Percentiles rank a stretch among this genome's conserved stretches.
phyloP scores from a whole-genome alignment of 2,113 vertebrate genomes.

The Prietella phreatophila region DNA sequence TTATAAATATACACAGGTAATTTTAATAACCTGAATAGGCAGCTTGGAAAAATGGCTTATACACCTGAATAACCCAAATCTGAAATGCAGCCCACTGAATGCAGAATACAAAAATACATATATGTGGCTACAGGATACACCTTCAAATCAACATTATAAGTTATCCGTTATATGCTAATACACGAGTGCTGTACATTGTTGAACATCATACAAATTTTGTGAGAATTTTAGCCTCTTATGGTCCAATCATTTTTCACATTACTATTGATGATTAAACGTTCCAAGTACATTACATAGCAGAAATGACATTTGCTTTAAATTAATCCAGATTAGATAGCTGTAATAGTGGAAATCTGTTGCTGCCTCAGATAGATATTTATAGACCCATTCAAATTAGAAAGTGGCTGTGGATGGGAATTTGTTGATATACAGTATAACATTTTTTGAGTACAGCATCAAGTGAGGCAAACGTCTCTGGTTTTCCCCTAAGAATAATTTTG shows the following conservation, averaged over 20 bases:
- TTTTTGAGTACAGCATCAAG: neutral
- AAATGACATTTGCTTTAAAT: conserved; percentile 68
- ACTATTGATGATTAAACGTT: conserved; percentile 44
- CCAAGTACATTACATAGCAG: conserved; percentile 14
- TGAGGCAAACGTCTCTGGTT: conserved; percentile 3
- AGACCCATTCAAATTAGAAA: conserved; percentile 56
- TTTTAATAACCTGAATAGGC: neutral
- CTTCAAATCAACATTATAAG: conserved; percentile 51
- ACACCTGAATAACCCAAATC: neutral
- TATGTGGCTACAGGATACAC: conserved; percentile 34
- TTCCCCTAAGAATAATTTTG: conserved; percentile 22
- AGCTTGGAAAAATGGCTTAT: neutral
- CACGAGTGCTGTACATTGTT: conserved; percentile 10
- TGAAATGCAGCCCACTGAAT: neutral
- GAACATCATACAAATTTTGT: neutral
- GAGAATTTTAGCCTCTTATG: neutral
- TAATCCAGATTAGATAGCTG: conserved; percentile 54
- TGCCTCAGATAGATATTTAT: conserved; percentile 61
- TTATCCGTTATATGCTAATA: conserved; percentile 54
- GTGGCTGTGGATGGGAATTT: conserved; percentile 38
- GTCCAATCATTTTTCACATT: conserved; percentile 41
- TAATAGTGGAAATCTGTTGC: conserved; percentile 56
- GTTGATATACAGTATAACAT: conserved; percentile 22
- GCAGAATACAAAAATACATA: conserved; percentile 29
- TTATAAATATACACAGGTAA: neutral